phyloP scores from a whole-genome alignment of 2,888 invertebrate species.

The Ennomos erosarius region DNA sequence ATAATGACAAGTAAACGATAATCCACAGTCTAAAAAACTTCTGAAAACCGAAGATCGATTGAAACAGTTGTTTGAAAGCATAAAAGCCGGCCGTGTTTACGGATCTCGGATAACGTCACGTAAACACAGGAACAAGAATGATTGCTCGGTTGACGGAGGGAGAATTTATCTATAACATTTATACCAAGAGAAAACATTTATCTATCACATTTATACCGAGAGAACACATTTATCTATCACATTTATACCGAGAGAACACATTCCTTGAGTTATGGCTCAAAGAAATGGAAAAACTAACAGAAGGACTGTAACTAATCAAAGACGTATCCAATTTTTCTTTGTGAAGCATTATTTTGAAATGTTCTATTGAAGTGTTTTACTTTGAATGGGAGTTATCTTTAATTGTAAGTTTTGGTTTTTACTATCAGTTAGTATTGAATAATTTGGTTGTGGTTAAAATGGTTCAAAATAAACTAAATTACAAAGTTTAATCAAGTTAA shows the following conservation, averaged over 20 bases:
- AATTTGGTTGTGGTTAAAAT: no score
- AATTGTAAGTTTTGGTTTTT: no score
- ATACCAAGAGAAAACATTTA: slow-evolving; percentile 4
- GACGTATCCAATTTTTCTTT: neutral
- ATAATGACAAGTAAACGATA: no score
- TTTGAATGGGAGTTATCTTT: no score
- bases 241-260: neutral
- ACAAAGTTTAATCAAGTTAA: no score
- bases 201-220: slow-evolving; percentile 8
- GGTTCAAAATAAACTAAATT: no score
- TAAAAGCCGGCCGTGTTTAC: slow-evolving; percentile 25
- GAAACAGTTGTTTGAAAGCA: slow-evolving; percentile 16
- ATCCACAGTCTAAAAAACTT: no score
- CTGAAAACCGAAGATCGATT: neutral
- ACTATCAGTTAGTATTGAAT: no score
- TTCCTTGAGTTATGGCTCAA: slow-evolving; percentile 4
- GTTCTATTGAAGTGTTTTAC: no score
- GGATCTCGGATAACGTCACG: slow-evolving; percentile 23
- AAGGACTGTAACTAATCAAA: no score
- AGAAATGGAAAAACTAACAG: no score
- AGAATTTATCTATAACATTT: slow-evolving; percentile 13
- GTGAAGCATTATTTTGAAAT: no score
- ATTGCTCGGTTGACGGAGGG: slow-evolving; percentile 10
- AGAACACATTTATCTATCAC: slow-evolving; percentile 10
- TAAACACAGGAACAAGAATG: slow-evolving; percentile 19